Percentiles rank a stretch among this genome's conserved stretches.
Conservation (phyloP, 2,113 vertebrate species). For the Nothobranchius furzeri region DNA sequence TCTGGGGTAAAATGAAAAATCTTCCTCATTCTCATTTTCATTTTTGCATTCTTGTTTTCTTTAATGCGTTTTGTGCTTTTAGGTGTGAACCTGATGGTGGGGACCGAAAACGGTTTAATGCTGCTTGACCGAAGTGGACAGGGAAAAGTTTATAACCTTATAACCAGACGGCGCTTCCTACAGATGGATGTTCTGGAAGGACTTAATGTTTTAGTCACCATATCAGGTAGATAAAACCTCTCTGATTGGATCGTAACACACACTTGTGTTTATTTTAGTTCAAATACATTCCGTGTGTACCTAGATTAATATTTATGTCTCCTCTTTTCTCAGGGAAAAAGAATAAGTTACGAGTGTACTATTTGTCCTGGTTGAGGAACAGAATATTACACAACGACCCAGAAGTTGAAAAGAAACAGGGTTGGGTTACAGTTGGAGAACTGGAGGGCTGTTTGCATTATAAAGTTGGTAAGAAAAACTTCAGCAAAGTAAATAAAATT, state of each 20-base stretch:
- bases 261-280: no score
- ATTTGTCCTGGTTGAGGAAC: conserved; percentile 97
- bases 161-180: conserved; percentile 93
- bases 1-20: conserved; percentile 85
- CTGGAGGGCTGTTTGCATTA: conserved; percentile 98
- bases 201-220: conserved; percentile 97
- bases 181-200: conserved; percentile 99
- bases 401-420: conserved; percentile 98
- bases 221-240: conserved; percentile 84
- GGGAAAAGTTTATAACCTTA: conserved; percentile 97
- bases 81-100: conserved; percentile 97
- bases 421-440: conserved; percentile 96
- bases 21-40: not conserved
- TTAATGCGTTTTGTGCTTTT: conserved; percentile 10
- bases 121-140: conserved; percentile 96
- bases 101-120: conserved; percentile 97
- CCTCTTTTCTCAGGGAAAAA: conserved; percentile 85
- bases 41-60: not conserved
- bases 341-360: conserved; percentile 96
- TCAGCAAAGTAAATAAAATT: not conserved
- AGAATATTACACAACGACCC: conserved; percentile 97
- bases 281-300: no score
- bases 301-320: not conserved
- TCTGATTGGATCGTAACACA: not conserved
- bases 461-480: conserved; percentile 91